Base-by-base conservation (phyloP, 2,888 invertebrate genomes). In the Dinocampus coccinellae region DNA sequence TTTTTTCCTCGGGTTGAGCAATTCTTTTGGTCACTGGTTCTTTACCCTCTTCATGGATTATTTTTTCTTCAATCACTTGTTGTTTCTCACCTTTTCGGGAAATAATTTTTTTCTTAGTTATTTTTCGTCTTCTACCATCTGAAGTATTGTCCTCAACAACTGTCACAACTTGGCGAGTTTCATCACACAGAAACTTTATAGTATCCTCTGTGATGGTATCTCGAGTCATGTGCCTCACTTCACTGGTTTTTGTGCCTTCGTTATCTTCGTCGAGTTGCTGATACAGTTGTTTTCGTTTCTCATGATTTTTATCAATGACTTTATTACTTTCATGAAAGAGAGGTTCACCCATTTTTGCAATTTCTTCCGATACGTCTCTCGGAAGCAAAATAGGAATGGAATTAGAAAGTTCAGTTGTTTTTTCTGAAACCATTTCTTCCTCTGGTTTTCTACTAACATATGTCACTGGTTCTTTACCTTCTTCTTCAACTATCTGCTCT, bases 171-270 rank as follows among this genome's bases (percentile, higher is more conserved):
- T 47, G 6, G 1, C 47, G 39, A 39, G n/a, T 26, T 55, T 55
- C 55, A 11, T 13, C 55, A 22, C 10, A 13, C 26, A 7, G 53
- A 20, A 10, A 33, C 75, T 88, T 83, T 16, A 72, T 36, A 9
- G 71, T 64, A 10, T 74, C 70, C 16, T 42, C 58, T 9, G 72
- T 58, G 0, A 1, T 55, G 68, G 88, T 81, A 66, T 85, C 81
- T 9, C 86, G 88, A 70, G 88, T 88, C 78, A 88, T 84, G 78
- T 89, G 86, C 47, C 88, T 82, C 16, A 89, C 89, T 64, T 86
- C 10, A 13, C n/a, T 34, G 9, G 10, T 36, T 33, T 1, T 20
- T n/a, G 6, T 20, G n/a, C 16, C 0, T 71, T 83, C 9, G 76
- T 72, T 6, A 64, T 87, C 87, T 72, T 85, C 83, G 0, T 88